Evolutionary conservation across 2,113 vertebrate genomes (phyloP).

Genomic region (Dipodomys stephensi): DNA sequence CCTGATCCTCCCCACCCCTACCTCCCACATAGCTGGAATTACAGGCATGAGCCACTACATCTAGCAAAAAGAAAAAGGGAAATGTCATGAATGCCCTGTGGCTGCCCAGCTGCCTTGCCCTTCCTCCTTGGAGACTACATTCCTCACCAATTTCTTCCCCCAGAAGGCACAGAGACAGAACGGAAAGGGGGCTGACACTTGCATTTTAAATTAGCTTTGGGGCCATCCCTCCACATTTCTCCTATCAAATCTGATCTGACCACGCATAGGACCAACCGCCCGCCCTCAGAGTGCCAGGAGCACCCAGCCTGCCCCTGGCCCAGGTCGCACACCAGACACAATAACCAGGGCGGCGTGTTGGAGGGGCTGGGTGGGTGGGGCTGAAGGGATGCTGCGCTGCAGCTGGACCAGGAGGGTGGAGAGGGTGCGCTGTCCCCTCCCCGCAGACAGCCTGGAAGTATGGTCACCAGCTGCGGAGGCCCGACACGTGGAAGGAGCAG

Average conservation of each 20-base stretch:
- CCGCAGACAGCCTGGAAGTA: no score
- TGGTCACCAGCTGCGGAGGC: no score
- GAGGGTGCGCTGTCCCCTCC: no score
- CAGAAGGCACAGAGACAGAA: background rate
- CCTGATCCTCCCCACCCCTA: no score
- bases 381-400: background rate
- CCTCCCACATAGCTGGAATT: no score
- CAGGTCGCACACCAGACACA: background rate
- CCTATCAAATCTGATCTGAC: background rate
- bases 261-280: background rate
- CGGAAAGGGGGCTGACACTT: background rate
- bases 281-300: no score
- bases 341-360: background rate
- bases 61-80: no score
- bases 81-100: no score
- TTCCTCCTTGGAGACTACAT: background rate
- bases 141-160: background rate
- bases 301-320: background rate
- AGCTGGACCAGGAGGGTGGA: background rate
- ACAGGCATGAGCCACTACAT: no score
- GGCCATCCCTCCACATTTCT: accelerated
- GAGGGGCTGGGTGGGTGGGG: background rate
- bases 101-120: background rate
- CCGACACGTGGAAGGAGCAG: accelerated
- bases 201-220: background rate